Conservation (phyloP, 2,888 invertebrate genomes). For the Piscicola geometra region DNA sequence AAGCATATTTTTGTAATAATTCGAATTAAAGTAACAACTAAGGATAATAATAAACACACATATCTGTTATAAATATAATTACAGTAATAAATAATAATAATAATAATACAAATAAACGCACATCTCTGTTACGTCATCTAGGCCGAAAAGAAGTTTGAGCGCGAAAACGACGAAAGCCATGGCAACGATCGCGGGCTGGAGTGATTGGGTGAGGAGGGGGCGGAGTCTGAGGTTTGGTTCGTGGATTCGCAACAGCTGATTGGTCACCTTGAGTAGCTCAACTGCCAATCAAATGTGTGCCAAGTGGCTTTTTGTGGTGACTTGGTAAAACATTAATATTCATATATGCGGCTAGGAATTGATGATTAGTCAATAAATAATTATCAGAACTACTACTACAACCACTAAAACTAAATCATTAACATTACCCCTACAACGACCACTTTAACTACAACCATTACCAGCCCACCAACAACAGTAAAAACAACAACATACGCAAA, state of each 20-base stretch:
- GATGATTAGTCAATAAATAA: too few species aligned
- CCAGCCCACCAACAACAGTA: too few species aligned
- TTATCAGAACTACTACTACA: too few species aligned
- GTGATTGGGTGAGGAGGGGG: neutral
- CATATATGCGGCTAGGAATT: neutral
- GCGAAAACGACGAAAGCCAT: slow-evolving; percentile 47
- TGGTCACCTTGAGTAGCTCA: neutral
- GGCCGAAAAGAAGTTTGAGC: slow-evolving; percentile 47
- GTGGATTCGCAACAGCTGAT: neutral
- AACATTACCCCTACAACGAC: neutral
- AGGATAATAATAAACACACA: too few species aligned
- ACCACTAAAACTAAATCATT: neutral
- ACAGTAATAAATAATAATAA: too few species aligned
- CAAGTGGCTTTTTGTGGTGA: neutral
- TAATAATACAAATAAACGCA: too few species aligned
- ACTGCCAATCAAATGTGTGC: neutral
- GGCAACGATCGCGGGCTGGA: slow-evolving; percentile 40
- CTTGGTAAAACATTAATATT: neutral
- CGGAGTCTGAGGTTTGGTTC: neutral
- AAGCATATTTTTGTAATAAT: neutral
- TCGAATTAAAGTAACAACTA: too few species aligned
- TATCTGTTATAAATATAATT: too few species aligned
- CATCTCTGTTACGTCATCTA: slow-evolving; percentile 48
- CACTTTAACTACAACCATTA: too few species aligned
- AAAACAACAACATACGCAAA: too few species aligned